Base-by-base conservation (phyloP, 2,113 vertebrate genomes). In the Abramis brama region DNA sequence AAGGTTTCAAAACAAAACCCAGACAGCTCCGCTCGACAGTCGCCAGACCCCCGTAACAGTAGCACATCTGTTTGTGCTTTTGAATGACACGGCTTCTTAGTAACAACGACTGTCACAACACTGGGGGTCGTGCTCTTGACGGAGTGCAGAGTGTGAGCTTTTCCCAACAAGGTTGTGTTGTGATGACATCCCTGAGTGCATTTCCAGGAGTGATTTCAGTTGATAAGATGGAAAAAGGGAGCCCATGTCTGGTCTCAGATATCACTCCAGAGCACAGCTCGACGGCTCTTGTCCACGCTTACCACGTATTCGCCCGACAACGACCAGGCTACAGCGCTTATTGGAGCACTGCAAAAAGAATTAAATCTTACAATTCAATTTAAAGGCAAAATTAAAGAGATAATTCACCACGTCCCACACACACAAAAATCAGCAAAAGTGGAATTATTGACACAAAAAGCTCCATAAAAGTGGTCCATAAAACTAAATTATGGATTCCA, bases 271-370 rank as follows among this genome's bases (percentile, higher is more conserved):
- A 97, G 94, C 57, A 96, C 95, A 0, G 95, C 94, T 84, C 95
- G 93, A 81, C 93, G 87, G 9, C 93, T 94, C 80, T 93, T 95
- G 89, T 97, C 97, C 89, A 96, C 97, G 6, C 96, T 98, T 83
- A 95, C 96, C 11, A 96, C 91, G 0, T 94, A 94, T 25, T 94
- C 91, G 0, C 97, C 97, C 0, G 95, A 96, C 76, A 85, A 71
- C 36, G 95, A 95, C 97, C 97, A 98, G 76, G 96, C 93, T 88
- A 97, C 95, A 0, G 97, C 96, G 0, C 94, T 96, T 90, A 97
- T 91, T 2, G 96, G 91, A 2, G 94, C 87, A 11, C 96, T 97
- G 45, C 60, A 81, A 70, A 52, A 30, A 82, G 6, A 70, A 52
- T 5, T 12, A 3, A 1, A 23, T 39, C 21, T 59, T 82, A 39